Conservation (phyloP, 2,797 vertebrate species). For the Chaetodon trifasciatus region DNA sequence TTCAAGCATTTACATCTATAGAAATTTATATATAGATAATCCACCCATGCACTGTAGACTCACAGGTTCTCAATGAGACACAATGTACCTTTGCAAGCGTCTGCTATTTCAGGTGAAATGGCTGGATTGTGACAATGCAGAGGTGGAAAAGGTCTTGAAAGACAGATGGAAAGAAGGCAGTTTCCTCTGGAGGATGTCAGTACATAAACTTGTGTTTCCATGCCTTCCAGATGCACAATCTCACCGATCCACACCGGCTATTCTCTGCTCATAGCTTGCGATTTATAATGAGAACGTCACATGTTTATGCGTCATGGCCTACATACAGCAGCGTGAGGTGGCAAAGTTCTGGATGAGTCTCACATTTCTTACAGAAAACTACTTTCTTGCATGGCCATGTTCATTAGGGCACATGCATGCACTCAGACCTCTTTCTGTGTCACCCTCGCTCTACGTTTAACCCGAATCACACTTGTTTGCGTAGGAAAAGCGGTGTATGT, state of each 20-base stretch:
- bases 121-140: conserved; percentile 21
- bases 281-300: conserved; percentile 33
- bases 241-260: not conserved
- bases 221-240: conserved; percentile 1
- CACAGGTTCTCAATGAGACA: not conserved
- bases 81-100: conserved; percentile 22
- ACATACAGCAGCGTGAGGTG: conserved; percentile 16
- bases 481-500: conserved; percentile 17
- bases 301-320: conserved; percentile 28
- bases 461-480: conserved; percentile 57
- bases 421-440: conserved; percentile 33
- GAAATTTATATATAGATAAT: conserved; percentile 9
- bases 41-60: not conserved
- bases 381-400: conserved; percentile 7
- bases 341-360: conserved; percentile 34
- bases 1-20: conserved; percentile 1
- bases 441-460: conserved; percentile 50
- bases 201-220: conserved; percentile 6
- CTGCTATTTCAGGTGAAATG: conserved; percentile 52
- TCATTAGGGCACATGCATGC: not conserved
- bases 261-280: not conserved
- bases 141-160: conserved; percentile 23
- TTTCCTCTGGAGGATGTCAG: conserved; percentile 5
- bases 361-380: conserved; percentile 25
- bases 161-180: conserved; percentile 7